Percentiles rank a stretch among this genome's conserved stretches.
These are phyloP conservation scores for Eubucco bourcierii DNA, from an alignment of 2,113 vertebrate species.

Conservation along the genomic window DNA sequence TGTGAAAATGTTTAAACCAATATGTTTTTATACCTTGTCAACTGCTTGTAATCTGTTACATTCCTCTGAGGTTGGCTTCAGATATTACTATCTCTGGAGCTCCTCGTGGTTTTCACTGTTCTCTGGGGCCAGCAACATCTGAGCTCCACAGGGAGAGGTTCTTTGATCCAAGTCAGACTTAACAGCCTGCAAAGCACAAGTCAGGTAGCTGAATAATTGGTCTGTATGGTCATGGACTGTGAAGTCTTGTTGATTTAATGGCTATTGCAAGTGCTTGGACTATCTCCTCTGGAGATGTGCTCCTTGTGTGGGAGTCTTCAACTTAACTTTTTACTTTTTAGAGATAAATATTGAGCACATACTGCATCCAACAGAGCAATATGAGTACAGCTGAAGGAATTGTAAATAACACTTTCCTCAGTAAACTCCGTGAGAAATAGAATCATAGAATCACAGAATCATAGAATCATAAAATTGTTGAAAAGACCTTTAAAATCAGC, in stretches of 20 bases:
- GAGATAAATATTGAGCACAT: background rate
- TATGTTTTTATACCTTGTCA: background rate
- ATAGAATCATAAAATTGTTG: too few relatives aligned
- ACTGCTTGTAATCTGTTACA: background rate
- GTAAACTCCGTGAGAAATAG: background rate
- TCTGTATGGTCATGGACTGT: background rate
- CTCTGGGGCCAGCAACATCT: background rate
- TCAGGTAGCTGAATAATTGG: background rate
- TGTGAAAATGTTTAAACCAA: background rate
- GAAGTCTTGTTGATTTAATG: background rate
- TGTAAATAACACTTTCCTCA: background rate
- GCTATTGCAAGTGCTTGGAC: background rate
- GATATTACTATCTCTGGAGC: background rate
- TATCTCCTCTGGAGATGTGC: background rate
- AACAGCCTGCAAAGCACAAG: background rate
- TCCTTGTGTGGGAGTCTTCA: background rate
- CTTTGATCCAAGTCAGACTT: background rate
- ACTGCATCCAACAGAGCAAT: background rate
- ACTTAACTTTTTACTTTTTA: background rate
- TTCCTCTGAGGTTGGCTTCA: background rate
- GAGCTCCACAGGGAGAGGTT: background rate
- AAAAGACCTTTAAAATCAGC: too few relatives aligned
- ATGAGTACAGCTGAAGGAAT: background rate
- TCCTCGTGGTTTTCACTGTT: background rate
- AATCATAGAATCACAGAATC: too few relatives aligned